phyloP scores from a whole-genome alignment of 2,113 vertebrate species.

The Vidua macroura region DNA sequence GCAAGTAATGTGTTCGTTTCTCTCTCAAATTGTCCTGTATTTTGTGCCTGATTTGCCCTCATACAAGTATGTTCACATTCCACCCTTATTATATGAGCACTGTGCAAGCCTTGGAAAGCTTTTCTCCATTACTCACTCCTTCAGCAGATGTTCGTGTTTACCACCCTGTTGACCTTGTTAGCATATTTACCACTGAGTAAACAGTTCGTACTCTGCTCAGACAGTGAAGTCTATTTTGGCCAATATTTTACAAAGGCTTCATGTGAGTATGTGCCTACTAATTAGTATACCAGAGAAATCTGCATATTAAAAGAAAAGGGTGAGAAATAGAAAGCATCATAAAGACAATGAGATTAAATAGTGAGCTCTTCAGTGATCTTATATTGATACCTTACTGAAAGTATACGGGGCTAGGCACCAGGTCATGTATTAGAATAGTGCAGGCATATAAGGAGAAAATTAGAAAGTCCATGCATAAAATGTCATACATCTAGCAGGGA shows the following conservation, averaged over 20 bases:
- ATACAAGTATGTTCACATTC: background rate
- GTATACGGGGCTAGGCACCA: background rate
- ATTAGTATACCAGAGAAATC: background rate
- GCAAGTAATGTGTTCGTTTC: background rate
- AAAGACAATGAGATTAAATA: background rate
- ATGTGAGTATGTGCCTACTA: background rate
- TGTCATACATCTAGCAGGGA: slow-evolving; percentile 1
- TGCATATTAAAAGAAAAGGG: background rate
- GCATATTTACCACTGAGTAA: background rate
- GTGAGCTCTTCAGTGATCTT: background rate
- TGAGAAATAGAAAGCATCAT: background rate
- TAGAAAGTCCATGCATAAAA: slow-evolving; percentile 25
- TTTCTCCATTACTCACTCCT: background rate
- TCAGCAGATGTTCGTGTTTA: slow-evolving; percentile 16
- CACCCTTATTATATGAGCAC: accelerated
- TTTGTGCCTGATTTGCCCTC: background rate
- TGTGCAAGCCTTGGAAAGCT: background rate
- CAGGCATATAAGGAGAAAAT: slow-evolving; percentile 13
- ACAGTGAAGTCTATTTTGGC: background rate
- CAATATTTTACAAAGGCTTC: background rate
- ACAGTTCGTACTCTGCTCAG: background rate
- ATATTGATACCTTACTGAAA: background rate
- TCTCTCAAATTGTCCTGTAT: background rate
- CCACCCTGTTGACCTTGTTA: slow-evolving; percentile 20
- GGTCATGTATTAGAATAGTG: background rate